phyloP scores from a whole-genome alignment of 1,140 invertebrate genomes.

The Drosophila repletoides region DNA sequence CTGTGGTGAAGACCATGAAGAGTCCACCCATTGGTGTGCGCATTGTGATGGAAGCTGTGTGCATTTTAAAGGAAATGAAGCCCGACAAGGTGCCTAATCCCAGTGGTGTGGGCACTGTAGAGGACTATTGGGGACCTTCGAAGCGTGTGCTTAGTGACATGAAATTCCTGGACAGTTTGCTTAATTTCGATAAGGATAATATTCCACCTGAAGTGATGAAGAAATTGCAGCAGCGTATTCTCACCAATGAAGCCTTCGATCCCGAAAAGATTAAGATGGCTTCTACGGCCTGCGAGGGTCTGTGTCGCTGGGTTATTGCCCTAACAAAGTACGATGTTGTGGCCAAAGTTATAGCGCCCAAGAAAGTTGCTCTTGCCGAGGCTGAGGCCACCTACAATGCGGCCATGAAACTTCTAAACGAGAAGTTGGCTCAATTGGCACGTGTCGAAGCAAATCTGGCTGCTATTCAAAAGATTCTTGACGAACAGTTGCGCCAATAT shows the following conservation, averaged over 20 bases:
- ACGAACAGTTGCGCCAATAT: constrained; percentile 83
- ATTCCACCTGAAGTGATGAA: constrained; percentile 92
- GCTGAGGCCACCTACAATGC: constrained; percentile 89
- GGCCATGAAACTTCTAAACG: constrained; percentile 87
- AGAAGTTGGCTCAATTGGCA: constrained; percentile 89
- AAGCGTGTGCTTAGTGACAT: constrained; percentile 95
- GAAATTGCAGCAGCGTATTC: constrained; percentile 90
- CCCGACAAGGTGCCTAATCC: constrained; percentile 85
- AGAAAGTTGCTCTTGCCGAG: constrained; percentile 89
- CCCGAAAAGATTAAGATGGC: constrained; percentile 93
- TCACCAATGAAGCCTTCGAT: constrained; percentile 94
- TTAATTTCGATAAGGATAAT: constrained; percentile 96
- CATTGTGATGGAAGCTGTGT: constrained; percentile 98
- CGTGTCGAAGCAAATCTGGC: constrained; percentile 87
- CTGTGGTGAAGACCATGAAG: constrained; percentile 98
- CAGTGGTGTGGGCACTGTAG: constrained; percentile 88
- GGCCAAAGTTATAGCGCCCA: constrained; percentile 93
- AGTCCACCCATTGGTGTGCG: constrained; percentile 96
- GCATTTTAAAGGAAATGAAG: constrained; percentile 90
- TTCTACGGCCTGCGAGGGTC: constrained; percentile 90
- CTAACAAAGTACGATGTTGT: constrained; percentile 97
- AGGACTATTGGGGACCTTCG: constrained; percentile 97
- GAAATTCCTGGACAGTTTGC: constrained; percentile 92
- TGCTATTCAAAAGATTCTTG: constrained; percentile 87
- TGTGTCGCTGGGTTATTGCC: constrained; percentile 96